A percentile compares a stretch with the other conserved stretches of the same genome.
These are phyloP conservation scores for Sarotherodon lohbergeri DNA, from an alignment of 2,113 vertebrate genomes.

Conservation along the genomic window DNA sequence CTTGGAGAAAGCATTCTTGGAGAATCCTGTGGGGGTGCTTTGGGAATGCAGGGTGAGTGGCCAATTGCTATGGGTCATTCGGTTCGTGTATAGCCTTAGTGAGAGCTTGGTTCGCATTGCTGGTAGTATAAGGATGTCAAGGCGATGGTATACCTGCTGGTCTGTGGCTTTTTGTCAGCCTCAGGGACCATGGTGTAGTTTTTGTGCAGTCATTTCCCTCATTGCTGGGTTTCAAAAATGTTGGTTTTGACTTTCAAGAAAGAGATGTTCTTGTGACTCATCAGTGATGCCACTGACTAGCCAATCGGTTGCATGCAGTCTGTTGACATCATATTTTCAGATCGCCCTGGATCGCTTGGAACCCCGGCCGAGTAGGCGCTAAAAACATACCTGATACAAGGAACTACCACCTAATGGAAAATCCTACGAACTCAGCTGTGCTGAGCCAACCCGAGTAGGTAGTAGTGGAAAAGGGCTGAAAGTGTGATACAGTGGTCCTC, in stretches of 20 bases:
- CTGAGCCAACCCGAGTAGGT: neutral
- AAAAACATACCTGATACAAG: neutral
- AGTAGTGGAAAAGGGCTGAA: neutral
- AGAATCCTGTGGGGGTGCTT: neutral
- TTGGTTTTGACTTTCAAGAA: neutral
- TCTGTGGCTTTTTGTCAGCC: neutral
- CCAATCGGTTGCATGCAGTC: neutral
- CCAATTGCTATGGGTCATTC: neutral
- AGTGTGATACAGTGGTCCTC: neutral
- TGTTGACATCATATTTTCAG: neutral
- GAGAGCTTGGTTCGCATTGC: neutral
- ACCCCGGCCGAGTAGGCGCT: neutral
- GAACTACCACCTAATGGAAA: neutral
- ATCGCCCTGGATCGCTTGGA: neutral
- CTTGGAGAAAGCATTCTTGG: neutral
- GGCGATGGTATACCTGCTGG: fast-evolving
- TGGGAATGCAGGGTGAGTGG: neutral
- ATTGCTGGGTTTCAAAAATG: neutral
- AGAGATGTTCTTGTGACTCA: neutral
- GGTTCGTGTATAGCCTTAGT: neutral
- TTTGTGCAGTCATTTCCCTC: neutral
- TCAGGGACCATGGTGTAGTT: neutral
- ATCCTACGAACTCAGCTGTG: neutral
- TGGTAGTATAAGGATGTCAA: neutral
- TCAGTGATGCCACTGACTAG: neutral